Evolutionary conservation across 2,888 invertebrate species (phyloP).

Genomic region (Acrocyrtus sp.): DNA sequence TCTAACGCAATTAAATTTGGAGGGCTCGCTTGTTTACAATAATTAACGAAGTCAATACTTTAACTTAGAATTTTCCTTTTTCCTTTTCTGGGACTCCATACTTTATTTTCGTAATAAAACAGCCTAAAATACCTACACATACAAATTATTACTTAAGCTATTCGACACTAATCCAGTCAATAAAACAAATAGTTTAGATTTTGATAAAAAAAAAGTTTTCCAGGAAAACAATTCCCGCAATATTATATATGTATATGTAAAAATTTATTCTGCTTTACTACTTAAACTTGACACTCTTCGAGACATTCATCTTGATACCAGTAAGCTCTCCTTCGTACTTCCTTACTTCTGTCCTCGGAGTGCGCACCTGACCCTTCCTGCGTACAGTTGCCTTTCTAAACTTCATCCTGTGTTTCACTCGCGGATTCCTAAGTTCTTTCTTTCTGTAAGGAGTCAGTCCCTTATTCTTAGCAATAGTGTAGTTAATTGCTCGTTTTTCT

Average conservation of each 20-base stretch:
- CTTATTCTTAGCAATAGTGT: slow-evolving; percentile 95
- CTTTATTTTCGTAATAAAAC: neutral
- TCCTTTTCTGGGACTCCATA: too few species aligned
- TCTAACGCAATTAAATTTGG: too few species aligned
- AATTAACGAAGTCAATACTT: too few species aligned
- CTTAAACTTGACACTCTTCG: slow-evolving; percentile 90
- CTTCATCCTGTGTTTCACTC: slow-evolving; percentile 93
- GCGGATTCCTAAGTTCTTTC: slow-evolving; percentile 92
- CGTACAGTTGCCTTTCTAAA: slow-evolving; percentile 91
- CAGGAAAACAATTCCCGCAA: neutral
- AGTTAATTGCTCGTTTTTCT: slow-evolving; percentile 86
- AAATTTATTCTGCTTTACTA: too few species aligned
- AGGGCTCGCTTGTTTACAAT: too few species aligned
- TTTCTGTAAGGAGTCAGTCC: slow-evolving; percentile 91
- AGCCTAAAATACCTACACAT: neutral
- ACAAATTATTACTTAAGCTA: neutral
- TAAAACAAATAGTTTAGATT: neutral
- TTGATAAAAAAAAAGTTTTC: neutral
- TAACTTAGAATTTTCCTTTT: too few species aligned
- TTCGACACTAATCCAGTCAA: neutral
- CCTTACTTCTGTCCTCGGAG: slow-evolving; percentile 80
- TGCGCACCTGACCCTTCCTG: slow-evolving; percentile 89
- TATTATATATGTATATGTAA: too few species aligned
- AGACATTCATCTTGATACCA: slow-evolving; percentile 90
- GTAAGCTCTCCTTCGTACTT: slow-evolving; percentile 93